A percentile compares a stretch with the other conserved stretches of the same genome.
phyloP scores from a whole-genome alignment of 2,797 vertebrate genomes.

The Alectoris magna region DNA sequence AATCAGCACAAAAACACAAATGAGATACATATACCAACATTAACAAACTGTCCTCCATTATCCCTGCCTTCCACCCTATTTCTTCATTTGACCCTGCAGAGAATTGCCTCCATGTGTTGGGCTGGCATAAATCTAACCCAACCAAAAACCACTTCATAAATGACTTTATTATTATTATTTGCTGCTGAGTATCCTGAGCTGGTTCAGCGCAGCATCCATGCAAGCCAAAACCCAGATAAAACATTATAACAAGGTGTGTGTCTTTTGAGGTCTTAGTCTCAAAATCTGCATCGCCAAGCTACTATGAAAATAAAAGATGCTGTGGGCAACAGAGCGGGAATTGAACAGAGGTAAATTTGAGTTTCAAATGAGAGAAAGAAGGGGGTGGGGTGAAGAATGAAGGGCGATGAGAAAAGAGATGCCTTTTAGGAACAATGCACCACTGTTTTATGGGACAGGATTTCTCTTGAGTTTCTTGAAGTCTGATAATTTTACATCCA shows the following conservation, averaged over 20 bases:
- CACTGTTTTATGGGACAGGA: background rate
- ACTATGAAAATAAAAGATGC: conserved; percentile 12
- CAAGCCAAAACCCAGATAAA: background rate
- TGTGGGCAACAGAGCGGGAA: background rate
- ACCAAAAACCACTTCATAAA: background rate
- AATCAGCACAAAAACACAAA: background rate
- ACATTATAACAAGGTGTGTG: background rate
- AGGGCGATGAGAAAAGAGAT: background rate
- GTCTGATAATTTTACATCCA: background rate
- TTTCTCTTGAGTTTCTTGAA: background rate
- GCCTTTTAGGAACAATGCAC: conserved; percentile 5
- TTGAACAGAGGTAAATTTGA: conserved; percentile 22
- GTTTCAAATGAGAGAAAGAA: conserved; percentile 41
- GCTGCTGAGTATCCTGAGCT: background rate
- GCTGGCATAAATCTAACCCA: background rate
- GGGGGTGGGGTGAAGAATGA: background rate
- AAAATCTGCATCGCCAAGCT: conserved; percentile 12
- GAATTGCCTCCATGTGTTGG: background rate
- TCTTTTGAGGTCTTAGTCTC: background rate
- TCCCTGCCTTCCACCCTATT: background rate
- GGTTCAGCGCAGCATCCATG: background rate
- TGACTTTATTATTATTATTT: background rate
- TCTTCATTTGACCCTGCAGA: background rate
- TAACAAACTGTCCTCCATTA: background rate
- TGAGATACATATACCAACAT: background rate